Evolutionary conservation across 2,113 vertebrate genomes (phyloP).

Genomic region (Xenus cinereus): DNA sequence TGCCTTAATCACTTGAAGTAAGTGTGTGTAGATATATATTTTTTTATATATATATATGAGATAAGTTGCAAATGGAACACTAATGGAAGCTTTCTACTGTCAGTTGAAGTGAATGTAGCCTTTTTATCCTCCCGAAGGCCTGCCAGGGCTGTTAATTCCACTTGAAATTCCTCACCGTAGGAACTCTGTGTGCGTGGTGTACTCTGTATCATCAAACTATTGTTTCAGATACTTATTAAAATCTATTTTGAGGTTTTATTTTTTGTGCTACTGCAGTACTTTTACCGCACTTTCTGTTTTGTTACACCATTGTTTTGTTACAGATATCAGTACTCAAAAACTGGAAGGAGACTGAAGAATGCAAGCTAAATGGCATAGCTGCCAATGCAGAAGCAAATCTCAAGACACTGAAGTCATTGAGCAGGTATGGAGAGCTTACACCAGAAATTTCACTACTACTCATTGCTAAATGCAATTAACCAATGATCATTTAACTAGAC

Average conservation of each 20-base stretch:
- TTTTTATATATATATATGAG: no score
- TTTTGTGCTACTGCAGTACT: background rate
- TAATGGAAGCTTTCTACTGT: background rate
- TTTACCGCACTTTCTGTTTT: background rate
- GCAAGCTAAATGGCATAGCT: conserved; percentile 20
- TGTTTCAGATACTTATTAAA: background rate
- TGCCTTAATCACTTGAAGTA: background rate
- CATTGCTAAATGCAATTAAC: background rate
- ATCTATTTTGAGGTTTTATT: background rate
- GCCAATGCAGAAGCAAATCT: conserved; percentile 60
- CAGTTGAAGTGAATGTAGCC: background rate
- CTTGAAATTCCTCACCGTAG: background rate
- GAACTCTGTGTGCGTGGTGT: background rate
- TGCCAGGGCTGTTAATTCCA: background rate
- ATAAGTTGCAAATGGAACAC: background rate
- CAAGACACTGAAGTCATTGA: conserved; percentile 8
- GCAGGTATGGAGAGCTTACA: conserved; percentile 42
- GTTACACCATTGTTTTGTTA: background rate
- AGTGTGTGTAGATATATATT: background rate
- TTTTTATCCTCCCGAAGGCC: background rate
- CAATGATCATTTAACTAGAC: background rate
- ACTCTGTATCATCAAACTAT: background rate
- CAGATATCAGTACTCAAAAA: conserved; percentile 74
- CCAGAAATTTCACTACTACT: background rate
- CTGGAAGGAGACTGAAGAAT: conserved; percentile 59